A percentile compares a stretch with the other conserved stretches of the same genome.
Evolutionary conservation across 2,797 vertebrate species (phyloP).

Genomic region (Xiphorhynchus erythropygius): DNA sequence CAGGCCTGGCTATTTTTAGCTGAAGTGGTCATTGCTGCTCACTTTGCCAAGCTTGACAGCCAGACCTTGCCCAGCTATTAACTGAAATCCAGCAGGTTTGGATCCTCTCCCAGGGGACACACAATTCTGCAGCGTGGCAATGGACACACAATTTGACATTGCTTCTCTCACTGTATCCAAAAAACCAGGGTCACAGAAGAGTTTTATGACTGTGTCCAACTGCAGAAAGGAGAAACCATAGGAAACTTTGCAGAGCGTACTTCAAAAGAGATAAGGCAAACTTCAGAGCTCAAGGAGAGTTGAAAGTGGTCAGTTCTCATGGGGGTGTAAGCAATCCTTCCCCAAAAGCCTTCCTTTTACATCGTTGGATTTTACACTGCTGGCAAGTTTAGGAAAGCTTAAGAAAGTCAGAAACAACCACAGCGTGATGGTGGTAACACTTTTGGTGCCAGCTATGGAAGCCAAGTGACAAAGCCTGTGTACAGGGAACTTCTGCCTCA

Average conservation of each 20-base stretch:
- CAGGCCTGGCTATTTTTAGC: not conserved
- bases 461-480: not conserved
- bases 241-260: not conserved
- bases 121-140: not conserved
- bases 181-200: not conserved
- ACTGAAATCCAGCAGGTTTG: not conserved
- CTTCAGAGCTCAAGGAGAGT: not conserved
- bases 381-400: not conserved
- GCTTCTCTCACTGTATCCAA: not conserved
- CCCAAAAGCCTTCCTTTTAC: not conserved
- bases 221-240: not conserved
- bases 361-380: not conserved
- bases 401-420: not conserved
- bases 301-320: not conserved
- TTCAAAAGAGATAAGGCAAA: not conserved
- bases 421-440: fast-evolving
- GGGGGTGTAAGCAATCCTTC: not conserved
- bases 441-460: not conserved
- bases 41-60: not conserved
- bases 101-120: not conserved
- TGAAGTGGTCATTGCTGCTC: not conserved
- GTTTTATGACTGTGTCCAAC: fast-evolving
- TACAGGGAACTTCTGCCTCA: not conserved
- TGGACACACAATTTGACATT: fast-evolving
- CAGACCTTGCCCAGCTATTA: not conserved